phyloP scores from a whole-genome alignment of 2,113 vertebrate genomes.

The Jaculus jaculus region DNA sequence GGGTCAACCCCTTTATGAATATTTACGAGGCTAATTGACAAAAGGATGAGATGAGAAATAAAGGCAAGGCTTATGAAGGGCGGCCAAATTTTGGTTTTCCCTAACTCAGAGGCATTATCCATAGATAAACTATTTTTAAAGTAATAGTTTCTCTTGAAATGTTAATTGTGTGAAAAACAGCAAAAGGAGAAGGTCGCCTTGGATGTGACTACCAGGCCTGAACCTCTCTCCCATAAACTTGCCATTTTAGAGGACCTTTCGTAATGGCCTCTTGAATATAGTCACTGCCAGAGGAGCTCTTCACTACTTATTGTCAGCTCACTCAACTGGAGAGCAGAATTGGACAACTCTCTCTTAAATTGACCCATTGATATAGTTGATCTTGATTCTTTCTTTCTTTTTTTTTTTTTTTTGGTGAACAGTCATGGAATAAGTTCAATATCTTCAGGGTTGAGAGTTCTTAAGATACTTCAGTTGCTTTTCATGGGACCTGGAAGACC shows the following conservation, averaged over 20 bases:
- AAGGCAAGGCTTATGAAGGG: neutral
- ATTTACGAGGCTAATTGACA: slow-evolving; percentile 24
- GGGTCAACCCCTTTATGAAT: slow-evolving; percentile 47
- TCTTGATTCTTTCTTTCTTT: too few relatives aligned
- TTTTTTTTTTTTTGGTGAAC: neutral
- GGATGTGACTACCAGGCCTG: neutral
- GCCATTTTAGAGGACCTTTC: neutral
- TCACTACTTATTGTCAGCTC: accelerated
- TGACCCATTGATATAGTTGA: neutral
- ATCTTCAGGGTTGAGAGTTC: neutral
- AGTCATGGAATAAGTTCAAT: slow-evolving; percentile 4
- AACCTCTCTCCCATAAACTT: neutral
- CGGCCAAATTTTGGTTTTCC: neutral
- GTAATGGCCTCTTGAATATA: accelerated
- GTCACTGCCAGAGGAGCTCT: neutral
- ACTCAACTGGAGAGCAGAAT: neutral
- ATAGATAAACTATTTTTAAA: neutral
- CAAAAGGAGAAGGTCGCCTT: neutral
- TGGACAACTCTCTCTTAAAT: neutral
- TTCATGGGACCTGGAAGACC: neutral
- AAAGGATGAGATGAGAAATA: slow-evolving; percentile 9
- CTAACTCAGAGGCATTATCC: neutral
- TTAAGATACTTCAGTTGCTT: neutral
- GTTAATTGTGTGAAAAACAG: neutral
- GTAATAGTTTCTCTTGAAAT: neutral